A percentile compares a stretch with the other conserved stretches of the same genome.
Evolutionary conservation across 2,797 vertebrate species (phyloP).

Genomic region (Pristis pectinata): DNA sequence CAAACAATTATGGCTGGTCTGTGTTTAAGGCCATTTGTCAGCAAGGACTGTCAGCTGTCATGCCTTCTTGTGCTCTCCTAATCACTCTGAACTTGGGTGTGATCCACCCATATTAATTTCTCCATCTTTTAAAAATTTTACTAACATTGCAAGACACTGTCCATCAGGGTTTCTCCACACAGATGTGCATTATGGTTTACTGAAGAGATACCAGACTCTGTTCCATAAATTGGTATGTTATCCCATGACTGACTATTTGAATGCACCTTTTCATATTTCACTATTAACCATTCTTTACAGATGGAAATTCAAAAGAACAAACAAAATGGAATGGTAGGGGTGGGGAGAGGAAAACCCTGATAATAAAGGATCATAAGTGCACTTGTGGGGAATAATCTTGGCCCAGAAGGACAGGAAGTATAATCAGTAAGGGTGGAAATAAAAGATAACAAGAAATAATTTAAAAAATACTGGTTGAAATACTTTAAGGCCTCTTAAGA

Average conservation of each 20-base stretch:
- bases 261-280: background rate
- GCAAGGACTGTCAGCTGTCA: conserved; percentile 69
- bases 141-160: conserved; percentile 53
- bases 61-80: conserved; percentile 58
- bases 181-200: conserved; percentile 45
- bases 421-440: background rate
- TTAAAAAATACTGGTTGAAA: background rate
- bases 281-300: background rate
- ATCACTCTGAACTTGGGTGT: conserved; percentile 62
- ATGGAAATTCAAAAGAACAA: too few relatives aligned
- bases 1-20: conserved; percentile 65
- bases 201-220: background rate
- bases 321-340: too few relatives aligned
- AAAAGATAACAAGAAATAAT: background rate
- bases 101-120: conserved; percentile 58
- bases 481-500: background rate
- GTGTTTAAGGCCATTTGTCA: conserved; percentile 68
- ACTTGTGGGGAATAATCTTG: too few relatives aligned
- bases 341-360: too few relatives aligned
- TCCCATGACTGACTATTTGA: background rate
- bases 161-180: conserved; percentile 45
- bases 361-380: too few relatives aligned
- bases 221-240: background rate
- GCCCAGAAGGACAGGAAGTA: background rate
- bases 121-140: conserved; percentile 29